Percentiles rank a stretch among this genome's conserved stretches.
phyloP scores from a whole-genome alignment of 37 sponge, comb jelly and placozoan species.

The Aplysina aerophoba region DNA sequence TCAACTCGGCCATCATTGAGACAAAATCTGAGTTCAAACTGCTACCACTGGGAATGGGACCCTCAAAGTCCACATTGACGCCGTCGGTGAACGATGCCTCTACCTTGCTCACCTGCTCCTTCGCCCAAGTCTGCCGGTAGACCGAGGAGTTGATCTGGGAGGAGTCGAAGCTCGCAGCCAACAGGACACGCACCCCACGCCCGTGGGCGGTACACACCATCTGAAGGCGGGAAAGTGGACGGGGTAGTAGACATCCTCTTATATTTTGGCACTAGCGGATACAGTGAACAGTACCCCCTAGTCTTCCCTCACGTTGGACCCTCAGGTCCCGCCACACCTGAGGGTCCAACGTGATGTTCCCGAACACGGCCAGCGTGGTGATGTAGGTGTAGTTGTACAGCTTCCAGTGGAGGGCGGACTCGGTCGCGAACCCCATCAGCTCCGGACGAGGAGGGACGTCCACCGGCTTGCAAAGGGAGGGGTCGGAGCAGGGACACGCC shows the following conservation, averaged over 20 bases:
- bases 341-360: not conserved
- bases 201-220: slow-evolving; percentile 77
- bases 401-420: slow-evolving; percentile 11
- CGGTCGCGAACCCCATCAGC: slow-evolving; percentile 25
- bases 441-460: slow-evolving; percentile 9
- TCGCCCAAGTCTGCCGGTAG: slow-evolving; percentile 42
- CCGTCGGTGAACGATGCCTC: slow-evolving; percentile 61
- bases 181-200: slow-evolving; percentile 56
- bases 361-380: slow-evolving; percentile 53
- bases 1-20: slow-evolving; percentile 14
- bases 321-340: not conserved
- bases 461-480: slow-evolving; percentile 30
- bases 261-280: too few relatives aligned
- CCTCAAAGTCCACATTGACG: slow-evolving; percentile 85
- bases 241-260: too few relatives aligned
- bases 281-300: too few relatives aligned
- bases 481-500: slow-evolving; percentile 34
- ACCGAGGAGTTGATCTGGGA: slow-evolving; percentile 18
- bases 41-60: slow-evolving; percentile 40
- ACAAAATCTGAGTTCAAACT: too few relatives aligned
- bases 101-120: slow-evolving; percentile 36
- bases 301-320: too few relatives aligned
- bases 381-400: slow-evolving; percentile 42
- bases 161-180: slow-evolving; percentile 36
- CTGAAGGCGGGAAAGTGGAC: too few relatives aligned